phyloP scores from a whole-genome alignment of 2,888 invertebrate species.

The Cataglyphis cursor region DNA sequence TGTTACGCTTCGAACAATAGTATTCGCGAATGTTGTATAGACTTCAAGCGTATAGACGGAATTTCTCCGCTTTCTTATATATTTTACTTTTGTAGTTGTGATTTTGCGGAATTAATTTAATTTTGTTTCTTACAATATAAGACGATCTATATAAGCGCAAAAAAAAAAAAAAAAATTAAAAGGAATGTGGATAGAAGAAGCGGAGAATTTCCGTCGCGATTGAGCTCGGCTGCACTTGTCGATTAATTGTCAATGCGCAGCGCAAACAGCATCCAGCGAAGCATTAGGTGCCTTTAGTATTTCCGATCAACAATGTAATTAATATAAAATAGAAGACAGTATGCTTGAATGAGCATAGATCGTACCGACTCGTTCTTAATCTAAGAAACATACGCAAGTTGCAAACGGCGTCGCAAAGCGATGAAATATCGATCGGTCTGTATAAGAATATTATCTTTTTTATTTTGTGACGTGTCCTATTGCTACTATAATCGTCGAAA shows the following conservation, averaged over 20 bases:
- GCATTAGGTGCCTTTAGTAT: constrained; percentile 44
- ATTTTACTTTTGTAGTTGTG: not conserved
- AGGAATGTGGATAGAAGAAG: not conserved
- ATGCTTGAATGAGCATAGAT: constrained; percentile 11
- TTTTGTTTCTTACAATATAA: not conserved
- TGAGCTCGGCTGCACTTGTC: not conserved
- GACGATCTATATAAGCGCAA: not conserved
- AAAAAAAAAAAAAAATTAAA: not conserved
- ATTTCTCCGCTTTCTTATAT: not conserved
- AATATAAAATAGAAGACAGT: not conserved
- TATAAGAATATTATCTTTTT: not conserved
- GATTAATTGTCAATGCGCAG: constrained; percentile 3
- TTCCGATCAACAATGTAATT: constrained; percentile 21
- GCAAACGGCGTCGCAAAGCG: not conserved
- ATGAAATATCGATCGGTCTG: not conserved
- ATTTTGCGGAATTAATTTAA: not conserved
- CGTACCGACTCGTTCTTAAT: constrained; percentile 22
- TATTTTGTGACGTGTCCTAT: not conserved
- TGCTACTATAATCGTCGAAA: not conserved
- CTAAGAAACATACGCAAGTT: not conserved
- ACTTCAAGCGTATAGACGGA: not conserved
- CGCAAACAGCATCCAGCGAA: constrained; percentile 16
- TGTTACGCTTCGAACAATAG: constrained; percentile 31
- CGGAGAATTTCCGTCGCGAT: not conserved
- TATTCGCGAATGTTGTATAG: constrained; percentile 11